phyloP scores from a whole-genome alignment of 1,140 invertebrate genomes.

The Saccostrea cuccullata region DNA sequence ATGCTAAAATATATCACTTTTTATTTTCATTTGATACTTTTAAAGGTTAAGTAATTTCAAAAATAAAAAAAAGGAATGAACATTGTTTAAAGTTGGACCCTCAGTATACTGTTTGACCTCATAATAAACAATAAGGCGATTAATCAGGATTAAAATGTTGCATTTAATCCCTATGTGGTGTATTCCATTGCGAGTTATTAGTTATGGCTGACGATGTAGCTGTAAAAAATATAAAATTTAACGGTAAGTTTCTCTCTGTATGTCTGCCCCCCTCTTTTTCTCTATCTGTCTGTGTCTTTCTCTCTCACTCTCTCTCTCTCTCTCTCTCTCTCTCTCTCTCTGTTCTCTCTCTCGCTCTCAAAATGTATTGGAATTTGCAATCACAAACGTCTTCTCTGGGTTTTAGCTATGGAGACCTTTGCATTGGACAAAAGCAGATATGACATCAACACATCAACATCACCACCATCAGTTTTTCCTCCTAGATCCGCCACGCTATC shows the following conservation, averaged over 20 bases:
- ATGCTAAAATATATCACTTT: neutral
- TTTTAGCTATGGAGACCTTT: conserved; percentile 12
- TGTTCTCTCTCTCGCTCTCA: neutral
- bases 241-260: neutral
- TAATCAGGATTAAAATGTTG: neutral
- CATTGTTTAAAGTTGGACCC: neutral
- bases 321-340: conserved; percentile 9
- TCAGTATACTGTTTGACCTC: neutral
- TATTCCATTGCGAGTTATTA: neutral
- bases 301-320: neutral
- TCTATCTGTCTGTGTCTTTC: neutral
- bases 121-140: neutral
- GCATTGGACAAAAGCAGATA: conserved; percentile 20
- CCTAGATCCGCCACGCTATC: conserved; percentile 10
- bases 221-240: neutral
- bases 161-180: neutral
- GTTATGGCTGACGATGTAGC: neutral
- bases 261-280: neutral
- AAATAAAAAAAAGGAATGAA: neutral
- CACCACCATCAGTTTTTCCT: conserved; percentile 2
- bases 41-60: neutral
- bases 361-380: neutral
- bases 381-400: neutral
- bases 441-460: neutral
- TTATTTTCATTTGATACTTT: neutral